These are phyloP conservation scores for Ornithorhynchus anatinus DNA, from an alignment of 2,113 vertebrate species.

Conservation along the genomic window DNA sequence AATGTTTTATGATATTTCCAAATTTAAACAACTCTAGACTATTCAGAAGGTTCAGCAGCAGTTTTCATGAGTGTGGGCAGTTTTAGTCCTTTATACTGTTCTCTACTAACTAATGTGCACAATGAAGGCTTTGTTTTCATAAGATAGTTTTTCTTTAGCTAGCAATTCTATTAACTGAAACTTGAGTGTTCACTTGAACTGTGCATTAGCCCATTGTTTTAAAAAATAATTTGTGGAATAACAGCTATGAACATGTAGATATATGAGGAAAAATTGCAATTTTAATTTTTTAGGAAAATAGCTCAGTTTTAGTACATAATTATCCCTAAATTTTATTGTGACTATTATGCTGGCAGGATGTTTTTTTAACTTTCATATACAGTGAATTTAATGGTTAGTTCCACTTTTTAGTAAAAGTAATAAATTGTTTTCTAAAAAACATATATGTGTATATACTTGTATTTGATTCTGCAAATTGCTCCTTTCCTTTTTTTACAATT, in stretches of 20 bases:
- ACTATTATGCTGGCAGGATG: not conserved
- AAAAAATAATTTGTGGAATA: not conserved
- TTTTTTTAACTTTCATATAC: no score
- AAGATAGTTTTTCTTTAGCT: constrained; percentile 4
- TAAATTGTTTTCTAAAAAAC: no score
- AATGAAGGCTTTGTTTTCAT: not conserved
- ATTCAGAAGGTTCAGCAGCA: not conserved
- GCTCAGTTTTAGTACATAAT: not conserved
- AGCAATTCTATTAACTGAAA: not conserved
- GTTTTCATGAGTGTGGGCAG: not conserved
- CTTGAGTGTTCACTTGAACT: not conserved
- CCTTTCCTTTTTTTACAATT: no score
- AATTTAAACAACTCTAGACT: not conserved
- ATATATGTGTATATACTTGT: no score
- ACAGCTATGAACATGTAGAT: not conserved
- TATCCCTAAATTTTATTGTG: not conserved
- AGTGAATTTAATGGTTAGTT: no score
- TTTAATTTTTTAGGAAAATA: not conserved
- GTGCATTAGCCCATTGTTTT: not conserved
- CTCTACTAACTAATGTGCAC: not conserved
- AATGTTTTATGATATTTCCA: not conserved
- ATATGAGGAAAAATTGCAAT: not conserved
- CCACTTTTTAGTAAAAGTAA: no score
- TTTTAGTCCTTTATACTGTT: not conserved
- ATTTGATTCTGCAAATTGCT: no score